Percentiles rank a stretch among this genome's conserved stretches.
Evolutionary conservation across 2,888 invertebrate species (phyloP).

Genomic region (Latrodectus elegans): DNA sequence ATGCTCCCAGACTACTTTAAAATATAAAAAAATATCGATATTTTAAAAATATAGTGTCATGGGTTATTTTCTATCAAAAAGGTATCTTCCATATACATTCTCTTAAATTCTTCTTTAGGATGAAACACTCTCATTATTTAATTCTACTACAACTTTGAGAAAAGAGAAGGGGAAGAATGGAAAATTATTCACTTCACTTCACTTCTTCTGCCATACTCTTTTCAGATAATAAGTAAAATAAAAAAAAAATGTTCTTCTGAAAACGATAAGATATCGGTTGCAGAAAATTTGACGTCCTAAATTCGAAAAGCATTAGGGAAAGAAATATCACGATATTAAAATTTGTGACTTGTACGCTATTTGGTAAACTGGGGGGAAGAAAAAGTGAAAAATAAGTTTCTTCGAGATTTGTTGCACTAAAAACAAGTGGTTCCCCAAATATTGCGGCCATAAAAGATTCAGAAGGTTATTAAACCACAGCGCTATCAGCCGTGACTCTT

Average conservation of each 20-base stretch:
- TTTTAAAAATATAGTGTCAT: no score
- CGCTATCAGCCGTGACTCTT: constrained; percentile 33
- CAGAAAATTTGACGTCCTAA: constrained; percentile 33
- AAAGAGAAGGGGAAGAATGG: neutral
- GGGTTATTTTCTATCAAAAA: no score
- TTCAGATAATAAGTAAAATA: no score
- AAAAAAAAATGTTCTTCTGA: neutral
- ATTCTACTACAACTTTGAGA: neutral
- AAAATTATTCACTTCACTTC: constrained; percentile 43
- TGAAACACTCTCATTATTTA: neutral
- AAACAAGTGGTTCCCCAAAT: constrained; percentile 16
- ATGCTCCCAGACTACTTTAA: no score
- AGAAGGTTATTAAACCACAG: constrained; percentile 53
- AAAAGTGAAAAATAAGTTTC: constrained; percentile 20
- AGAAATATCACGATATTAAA: constrained; percentile 60
- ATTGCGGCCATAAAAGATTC: constrained; percentile 55
- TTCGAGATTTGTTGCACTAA: constrained; percentile 51
- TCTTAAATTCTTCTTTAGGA: neutral
- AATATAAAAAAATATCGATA: no score
- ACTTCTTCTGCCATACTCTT: neutral
- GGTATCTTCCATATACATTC: no score
- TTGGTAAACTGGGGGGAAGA: constrained; percentile 18
- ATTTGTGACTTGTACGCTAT: constrained; percentile 18
- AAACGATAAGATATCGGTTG: neutral
- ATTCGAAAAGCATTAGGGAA: constrained; percentile 34